These are phyloP conservation scores for Sminthurides aquaticus DNA, from an alignment of 2,888 invertebrate genomes.

Conservation along the genomic window DNA sequence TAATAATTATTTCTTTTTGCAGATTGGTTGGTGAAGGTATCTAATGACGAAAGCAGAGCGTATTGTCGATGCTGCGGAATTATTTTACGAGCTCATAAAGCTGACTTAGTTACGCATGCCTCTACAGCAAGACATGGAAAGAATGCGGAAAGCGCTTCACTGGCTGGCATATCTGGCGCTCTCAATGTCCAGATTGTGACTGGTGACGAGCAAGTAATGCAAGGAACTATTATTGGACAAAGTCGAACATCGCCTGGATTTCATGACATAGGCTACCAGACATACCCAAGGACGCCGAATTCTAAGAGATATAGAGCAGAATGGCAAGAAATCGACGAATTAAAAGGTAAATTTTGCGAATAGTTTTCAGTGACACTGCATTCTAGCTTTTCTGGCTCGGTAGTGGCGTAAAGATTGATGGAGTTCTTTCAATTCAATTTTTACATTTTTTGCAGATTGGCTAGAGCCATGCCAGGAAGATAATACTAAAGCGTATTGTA, in stretches of 20 bases:
- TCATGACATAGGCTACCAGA: not conserved
- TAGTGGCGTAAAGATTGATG: too few species aligned
- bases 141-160: conserved; percentile 27
- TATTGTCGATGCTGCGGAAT: conserved; percentile 38
- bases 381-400: too few species aligned
- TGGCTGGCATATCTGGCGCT: conserved; percentile 27
- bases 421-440: too few species aligned
- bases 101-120: conserved; percentile 31
- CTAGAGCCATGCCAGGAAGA: conserved; percentile 29
- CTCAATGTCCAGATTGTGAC: conserved; percentile 35
- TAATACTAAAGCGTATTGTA: conserved; percentile 31
- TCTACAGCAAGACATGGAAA: conserved; percentile 32
- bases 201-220: conserved; percentile 17
- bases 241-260: not conserved
- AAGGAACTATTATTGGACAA: not conserved
- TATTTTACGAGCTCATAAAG: conserved; percentile 34
- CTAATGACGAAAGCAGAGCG: conserved; percentile 33
- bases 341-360: conserved; percentile 36
- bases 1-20: not conserved
- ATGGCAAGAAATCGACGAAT: conserved; percentile 35
- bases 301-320: conserved; percentile 31
- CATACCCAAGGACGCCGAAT: conserved; percentile 12
- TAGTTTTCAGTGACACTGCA: too few species aligned
- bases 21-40: conserved; percentile 39
- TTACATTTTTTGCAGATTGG: conserved; percentile 38